phyloP scores from a whole-genome alignment of 2,113 vertebrate genomes.

The Rhadina sibilatrix region DNA sequence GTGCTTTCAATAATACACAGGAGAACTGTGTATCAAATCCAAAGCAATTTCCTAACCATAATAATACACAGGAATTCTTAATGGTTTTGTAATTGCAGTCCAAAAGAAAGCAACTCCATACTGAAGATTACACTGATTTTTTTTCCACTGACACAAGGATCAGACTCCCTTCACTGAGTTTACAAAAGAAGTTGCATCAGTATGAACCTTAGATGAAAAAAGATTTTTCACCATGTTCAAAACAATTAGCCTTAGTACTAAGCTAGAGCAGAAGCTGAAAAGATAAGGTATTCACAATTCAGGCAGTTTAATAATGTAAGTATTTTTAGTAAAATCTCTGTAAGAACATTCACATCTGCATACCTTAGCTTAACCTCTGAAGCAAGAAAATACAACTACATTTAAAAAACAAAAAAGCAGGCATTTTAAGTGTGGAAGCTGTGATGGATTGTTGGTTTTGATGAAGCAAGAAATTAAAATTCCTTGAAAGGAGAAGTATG shows the following conservation, averaged over 20 bases:
- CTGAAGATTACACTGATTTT: neutral
- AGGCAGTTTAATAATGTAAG: neutral
- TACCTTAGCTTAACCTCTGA: neutral
- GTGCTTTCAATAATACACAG: neutral
- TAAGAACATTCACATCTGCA: neutral
- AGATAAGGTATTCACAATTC: neutral
- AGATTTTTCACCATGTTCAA: neutral
- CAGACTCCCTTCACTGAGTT: neutral
- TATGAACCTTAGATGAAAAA: neutral
- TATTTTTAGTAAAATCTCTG: neutral
- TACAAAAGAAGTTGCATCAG: neutral
- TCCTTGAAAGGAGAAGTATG: neutral
- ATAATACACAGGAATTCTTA: neutral
- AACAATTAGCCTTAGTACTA: neutral
- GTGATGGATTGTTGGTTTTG: neutral
- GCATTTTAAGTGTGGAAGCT: neutral
- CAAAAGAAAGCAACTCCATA: neutral
- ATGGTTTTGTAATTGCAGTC: neutral
- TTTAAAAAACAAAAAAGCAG: accelerated
- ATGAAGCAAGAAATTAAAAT: conserved; percentile 13
- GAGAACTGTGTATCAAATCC: neutral
- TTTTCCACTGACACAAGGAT: neutral
- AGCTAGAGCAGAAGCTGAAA: neutral
- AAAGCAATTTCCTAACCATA: neutral
- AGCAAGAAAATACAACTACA: neutral